phyloP scores from a whole-genome alignment of 1,140 invertebrate species.

The Hylyphantes graminicola region DNA sequence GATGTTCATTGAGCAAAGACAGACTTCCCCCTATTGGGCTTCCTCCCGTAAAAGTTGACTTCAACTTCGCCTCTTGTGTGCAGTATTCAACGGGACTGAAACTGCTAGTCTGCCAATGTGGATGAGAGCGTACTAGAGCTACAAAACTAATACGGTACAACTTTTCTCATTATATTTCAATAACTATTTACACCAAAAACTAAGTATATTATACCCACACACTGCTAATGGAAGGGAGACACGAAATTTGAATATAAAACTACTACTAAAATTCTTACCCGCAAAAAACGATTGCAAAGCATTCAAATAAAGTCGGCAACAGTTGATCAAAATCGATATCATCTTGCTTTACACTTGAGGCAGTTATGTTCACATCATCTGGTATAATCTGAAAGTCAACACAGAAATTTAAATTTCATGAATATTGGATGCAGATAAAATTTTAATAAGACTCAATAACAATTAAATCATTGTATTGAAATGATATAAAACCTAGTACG shows the following conservation, averaged over 20 bases:
- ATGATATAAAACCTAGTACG: background rate
- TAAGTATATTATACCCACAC: background rate
- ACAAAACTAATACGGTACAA: no score
- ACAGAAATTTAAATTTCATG: background rate
- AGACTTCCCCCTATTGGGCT: no score
- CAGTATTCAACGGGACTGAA: no score
- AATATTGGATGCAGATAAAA: no score
- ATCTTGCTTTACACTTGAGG: background rate
- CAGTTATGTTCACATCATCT: conserved; percentile 32
- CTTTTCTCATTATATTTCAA: background rate
- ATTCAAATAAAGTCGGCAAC: conserved; percentile 62
- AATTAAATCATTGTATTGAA: background rate
- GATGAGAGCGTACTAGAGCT: no score
- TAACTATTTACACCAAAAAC: background rate
- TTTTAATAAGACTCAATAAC: no score
- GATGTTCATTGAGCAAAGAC: no score
- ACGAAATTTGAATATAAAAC: background rate
- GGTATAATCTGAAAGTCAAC: conserved; percentile 21
- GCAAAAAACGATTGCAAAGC: conserved; percentile 69
- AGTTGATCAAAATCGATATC: conserved; percentile 61
- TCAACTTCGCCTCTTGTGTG: no score
- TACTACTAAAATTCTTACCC: conserved; percentile 70
- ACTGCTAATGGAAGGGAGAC: no score
- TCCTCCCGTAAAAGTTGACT: no score
- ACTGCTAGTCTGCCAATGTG: no score